Percentiles rank a stretch among this genome's conserved stretches.
These are phyloP conservation scores for Pseudoatta argentina DNA, from an alignment of 1,140 invertebrate species.

Conservation along the genomic window DNA sequence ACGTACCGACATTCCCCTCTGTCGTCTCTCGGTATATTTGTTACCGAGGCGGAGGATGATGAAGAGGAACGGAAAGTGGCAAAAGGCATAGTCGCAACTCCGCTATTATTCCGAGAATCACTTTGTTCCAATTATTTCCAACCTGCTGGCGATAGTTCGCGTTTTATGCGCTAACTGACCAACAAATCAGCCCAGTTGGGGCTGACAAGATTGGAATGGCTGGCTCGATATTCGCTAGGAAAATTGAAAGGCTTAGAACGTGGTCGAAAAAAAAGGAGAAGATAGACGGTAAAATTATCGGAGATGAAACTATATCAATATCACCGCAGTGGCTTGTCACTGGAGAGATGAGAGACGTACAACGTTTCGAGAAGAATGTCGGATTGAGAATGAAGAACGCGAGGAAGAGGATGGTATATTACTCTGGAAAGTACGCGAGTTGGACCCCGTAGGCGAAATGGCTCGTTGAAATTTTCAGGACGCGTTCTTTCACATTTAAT, in stretches of 20 bases:
- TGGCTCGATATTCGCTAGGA: slow-evolving; percentile 5
- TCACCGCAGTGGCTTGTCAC: slow-evolving; percentile 18
- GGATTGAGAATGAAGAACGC: neutral
- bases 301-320: slow-evolving; percentile 68
- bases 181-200: slow-evolving; percentile 20
- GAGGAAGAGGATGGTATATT: neutral
- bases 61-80: slow-evolving; percentile 44
- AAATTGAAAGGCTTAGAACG: slow-evolving; percentile 18
- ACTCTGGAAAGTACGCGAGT: slow-evolving; percentile 4
- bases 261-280: slow-evolving; percentile 4
- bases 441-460: neutral
- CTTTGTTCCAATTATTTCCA: slow-evolving; percentile 81
- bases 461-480: slow-evolving; percentile 33
- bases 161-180: slow-evolving; percentile 69
- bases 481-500: slow-evolving; percentile 1
- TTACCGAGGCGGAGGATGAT: slow-evolving; percentile 3
- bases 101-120: slow-evolving; percentile 79
- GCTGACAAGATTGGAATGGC: neutral
- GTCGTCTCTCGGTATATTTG: slow-evolving; percentile 18
- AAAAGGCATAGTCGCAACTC: slow-evolving; percentile 15
- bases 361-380: slow-evolving; percentile 25
- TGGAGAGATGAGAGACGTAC: neutral
- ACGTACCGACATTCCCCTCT: slow-evolving; percentile 36
- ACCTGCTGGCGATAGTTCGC: slow-evolving; percentile 76
- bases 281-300: slow-evolving; percentile 26